A percentile compares a stretch with the other conserved stretches of the same genome.
Conservation (phyloP, 2,797 vertebrate genomes). For the Somateria mollissima region DNA sequence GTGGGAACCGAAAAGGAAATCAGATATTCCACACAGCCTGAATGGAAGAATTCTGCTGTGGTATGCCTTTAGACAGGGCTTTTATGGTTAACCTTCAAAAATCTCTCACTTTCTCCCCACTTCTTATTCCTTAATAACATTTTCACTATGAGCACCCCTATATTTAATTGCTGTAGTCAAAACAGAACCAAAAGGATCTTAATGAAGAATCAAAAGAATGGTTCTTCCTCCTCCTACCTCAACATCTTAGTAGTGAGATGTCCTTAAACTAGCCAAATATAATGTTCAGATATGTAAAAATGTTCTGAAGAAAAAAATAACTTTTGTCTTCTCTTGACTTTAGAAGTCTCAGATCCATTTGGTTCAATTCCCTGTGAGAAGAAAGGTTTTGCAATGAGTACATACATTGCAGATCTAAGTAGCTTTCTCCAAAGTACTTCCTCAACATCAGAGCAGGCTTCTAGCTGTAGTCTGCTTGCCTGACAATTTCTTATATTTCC, state of each 20-base stretch:
- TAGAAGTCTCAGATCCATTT: background rate
- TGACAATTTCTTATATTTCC: background rate
- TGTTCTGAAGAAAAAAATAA: background rate
- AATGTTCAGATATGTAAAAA: background rate
- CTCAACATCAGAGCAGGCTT: background rate
- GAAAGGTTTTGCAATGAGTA: background rate
- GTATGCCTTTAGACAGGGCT: background rate
- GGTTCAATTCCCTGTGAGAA: background rate
- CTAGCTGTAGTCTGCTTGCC: background rate
- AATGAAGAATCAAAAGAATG: background rate
- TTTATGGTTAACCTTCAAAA: conserved; percentile 30
- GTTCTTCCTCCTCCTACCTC: background rate
- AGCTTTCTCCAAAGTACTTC: background rate
- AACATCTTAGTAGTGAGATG: background rate
- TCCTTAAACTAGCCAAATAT: background rate
- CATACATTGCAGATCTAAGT: background rate
- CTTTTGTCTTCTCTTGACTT: background rate
- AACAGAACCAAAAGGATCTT: conserved; percentile 29
- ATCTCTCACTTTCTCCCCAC: conserved; percentile 24
- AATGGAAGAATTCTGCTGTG: background rate
- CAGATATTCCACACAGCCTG: background rate
- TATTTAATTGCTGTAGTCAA: conserved; percentile 10
- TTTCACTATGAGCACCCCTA: background rate
- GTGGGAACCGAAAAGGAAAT: background rate
- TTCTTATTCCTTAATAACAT: conserved; percentile 13